These are phyloP conservation scores for Stegophylla sp. DNA, from an alignment of 2,888 invertebrate genomes.

Conservation along the genomic window DNA sequence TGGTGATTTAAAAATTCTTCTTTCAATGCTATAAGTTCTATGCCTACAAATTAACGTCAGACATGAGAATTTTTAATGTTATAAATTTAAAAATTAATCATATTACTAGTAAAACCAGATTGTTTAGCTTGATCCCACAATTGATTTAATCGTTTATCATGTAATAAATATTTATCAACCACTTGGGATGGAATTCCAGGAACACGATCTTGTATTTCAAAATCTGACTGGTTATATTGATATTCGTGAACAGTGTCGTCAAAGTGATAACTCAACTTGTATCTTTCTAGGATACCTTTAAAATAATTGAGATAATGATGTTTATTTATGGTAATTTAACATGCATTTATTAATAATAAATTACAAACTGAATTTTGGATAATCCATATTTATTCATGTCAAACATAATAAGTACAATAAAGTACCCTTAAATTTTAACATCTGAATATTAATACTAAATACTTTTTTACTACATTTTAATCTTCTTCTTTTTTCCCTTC, in stretches of 20 bases:
- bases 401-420: no score
- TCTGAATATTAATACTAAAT: no score
- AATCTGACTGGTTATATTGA: slow-evolving; percentile 67
- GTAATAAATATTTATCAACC: slow-evolving; percentile 76
- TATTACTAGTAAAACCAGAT: slow-evolving; percentile 78
- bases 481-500: no score
- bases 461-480: no score
- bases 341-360: no score
- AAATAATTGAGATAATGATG: slow-evolving; percentile 57
- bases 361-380: no score
- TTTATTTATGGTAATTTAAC: no score
- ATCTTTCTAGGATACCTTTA: slow-evolving; percentile 77
- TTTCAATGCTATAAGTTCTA: slow-evolving; percentile 80
- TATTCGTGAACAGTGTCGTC: slow-evolving; percentile 71
- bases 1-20: slow-evolving; percentile 92
- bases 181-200: slow-evolving; percentile 62
- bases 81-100: neutral
- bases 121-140: slow-evolving; percentile 89
- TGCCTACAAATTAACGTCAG: slow-evolving; percentile 66
- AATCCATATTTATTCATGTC: no score
- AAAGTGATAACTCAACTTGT: slow-evolving; percentile 81
- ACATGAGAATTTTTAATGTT: neutral
- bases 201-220: slow-evolving; percentile 62
- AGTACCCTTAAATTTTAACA: no score
- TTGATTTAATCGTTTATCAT: slow-evolving; percentile 87